A percentile compares a stretch with the other conserved stretches of the same genome.
Evolutionary conservation across 2,888 invertebrate genomes (phyloP).

Genomic region (Dione juno): DNA sequence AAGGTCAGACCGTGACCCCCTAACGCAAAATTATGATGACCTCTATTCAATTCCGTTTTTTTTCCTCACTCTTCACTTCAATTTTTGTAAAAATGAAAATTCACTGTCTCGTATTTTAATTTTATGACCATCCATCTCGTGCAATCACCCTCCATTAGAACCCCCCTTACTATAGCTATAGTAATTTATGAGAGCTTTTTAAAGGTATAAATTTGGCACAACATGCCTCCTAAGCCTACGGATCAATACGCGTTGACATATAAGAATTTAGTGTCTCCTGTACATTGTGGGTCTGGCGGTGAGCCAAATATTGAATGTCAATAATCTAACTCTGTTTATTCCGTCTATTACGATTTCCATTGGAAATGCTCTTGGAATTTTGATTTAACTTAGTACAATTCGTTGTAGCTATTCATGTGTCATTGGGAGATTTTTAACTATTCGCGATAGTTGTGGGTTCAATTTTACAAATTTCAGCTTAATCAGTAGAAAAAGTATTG

Average conservation of each 20-base stretch:
- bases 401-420: not conserved
- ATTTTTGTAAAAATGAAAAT: too few species aligned
- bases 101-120: too few species aligned
- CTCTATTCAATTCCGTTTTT: too few species aligned
- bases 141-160: too few species aligned
- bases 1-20: too few species aligned
- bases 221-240: conserved; percentile 19
- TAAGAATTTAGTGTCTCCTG: conserved; percentile 26
- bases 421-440: not conserved
- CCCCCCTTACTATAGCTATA: too few species aligned
- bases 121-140: too few species aligned
- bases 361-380: conserved; percentile 13
- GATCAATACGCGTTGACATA: conserved; percentile 27
- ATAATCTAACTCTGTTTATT: conserved; percentile 28
- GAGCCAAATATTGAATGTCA: conserved; percentile 29
- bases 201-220: conserved; percentile 5
- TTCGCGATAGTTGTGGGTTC: not conserved
- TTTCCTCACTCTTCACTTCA: too few species aligned
- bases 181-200: not conserved
- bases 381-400: not conserved
- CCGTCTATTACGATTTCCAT: conserved; percentile 20
- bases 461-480: not conserved
- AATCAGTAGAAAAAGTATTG: too few species aligned
- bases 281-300: conserved; percentile 18
- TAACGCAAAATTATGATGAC: too few species aligned